Conservation (phyloP, 1,140 invertebrate genomes). For the Drosophila micromelanica region DNA sequence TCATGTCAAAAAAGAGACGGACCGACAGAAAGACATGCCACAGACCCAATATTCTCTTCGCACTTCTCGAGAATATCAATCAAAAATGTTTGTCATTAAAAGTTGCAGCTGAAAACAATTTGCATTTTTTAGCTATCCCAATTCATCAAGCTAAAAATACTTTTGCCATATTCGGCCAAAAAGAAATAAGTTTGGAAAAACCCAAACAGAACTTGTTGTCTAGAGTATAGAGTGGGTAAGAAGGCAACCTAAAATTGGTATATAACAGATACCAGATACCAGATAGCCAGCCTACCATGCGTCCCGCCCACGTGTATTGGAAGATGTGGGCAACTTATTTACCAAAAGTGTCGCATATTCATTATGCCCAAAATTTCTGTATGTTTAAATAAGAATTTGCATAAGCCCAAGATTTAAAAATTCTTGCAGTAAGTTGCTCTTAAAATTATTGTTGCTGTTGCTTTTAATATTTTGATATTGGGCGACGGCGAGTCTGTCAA, state of each 20-base stretch:
- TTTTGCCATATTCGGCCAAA: slow-evolving; percentile 42
- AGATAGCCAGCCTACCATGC: slow-evolving; percentile 51
- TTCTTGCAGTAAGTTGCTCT: slow-evolving; percentile 12
- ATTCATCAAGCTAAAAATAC: slow-evolving; percentile 31
- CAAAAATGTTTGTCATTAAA: slow-evolving; percentile 44
- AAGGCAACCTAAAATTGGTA: no score
- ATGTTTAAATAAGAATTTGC: slow-evolving; percentile 41
- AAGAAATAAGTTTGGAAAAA: slow-evolving; percentile 39
- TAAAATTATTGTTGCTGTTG: slow-evolving; percentile 23
- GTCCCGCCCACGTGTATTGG: slow-evolving; percentile 54
- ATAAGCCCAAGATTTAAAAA: slow-evolving; percentile 33
- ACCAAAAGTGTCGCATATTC: slow-evolving; percentile 57
- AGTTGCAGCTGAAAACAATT: slow-evolving; percentile 40
- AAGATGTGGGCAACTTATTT: slow-evolving; percentile 40
- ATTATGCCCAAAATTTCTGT: slow-evolving; percentile 53
- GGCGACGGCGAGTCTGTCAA: slow-evolving; percentile 67
- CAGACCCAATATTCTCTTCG: no score
- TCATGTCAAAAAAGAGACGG: no score
- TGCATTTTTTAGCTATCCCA: slow-evolving; percentile 49
- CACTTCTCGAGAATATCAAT: not conserved
- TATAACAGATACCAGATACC: no score
- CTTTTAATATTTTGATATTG: slow-evolving; percentile 37
- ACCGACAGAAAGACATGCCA: no score
- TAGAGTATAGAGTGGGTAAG: slow-evolving; percentile 15
- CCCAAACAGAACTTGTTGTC: slow-evolving; percentile 36